Evolutionary conservation across 2,113 vertebrate genomes (phyloP).

Genomic region (Eonycteris spelaea): DNA sequence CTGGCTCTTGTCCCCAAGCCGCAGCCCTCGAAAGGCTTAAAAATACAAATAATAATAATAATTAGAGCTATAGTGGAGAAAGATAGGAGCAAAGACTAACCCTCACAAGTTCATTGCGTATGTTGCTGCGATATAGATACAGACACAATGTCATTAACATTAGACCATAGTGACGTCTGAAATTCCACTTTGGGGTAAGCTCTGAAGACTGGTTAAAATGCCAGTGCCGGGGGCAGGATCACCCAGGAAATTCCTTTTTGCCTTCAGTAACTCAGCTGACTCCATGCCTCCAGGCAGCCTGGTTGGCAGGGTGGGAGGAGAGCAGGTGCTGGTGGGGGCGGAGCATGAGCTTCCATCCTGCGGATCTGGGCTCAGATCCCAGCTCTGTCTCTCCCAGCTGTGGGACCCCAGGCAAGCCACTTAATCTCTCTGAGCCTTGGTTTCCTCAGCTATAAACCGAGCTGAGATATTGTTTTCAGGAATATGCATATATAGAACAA

Average conservation of each 20-base stretch:
- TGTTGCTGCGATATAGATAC: not conserved
- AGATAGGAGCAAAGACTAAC: not conserved
- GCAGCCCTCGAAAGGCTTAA: not conserved
- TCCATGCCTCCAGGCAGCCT: not conserved
- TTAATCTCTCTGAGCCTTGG: not conserved
- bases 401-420: not conserved
- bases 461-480: not conserved
- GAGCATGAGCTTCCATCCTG: not conserved
- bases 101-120: not conserved
- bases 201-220: slow-evolving; percentile 7
- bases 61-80: not conserved
- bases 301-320: not conserved
- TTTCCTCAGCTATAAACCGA: not conserved
- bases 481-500: not conserved
- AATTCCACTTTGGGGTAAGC: not conserved
- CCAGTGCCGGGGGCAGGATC: not conserved
- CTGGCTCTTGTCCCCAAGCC: not conserved
- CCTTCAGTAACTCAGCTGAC: not conserved
- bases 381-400: not conserved
- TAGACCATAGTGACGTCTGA: not conserved
- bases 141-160: not conserved
- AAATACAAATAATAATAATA: not conserved
- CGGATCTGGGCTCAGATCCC: not conserved
- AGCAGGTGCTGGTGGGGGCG: slow-evolving; percentile 10
- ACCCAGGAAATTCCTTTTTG: not conserved